Conservation (phyloP, 2,888 invertebrate species). For the Thecocarcelia acutangulata region DNA sequence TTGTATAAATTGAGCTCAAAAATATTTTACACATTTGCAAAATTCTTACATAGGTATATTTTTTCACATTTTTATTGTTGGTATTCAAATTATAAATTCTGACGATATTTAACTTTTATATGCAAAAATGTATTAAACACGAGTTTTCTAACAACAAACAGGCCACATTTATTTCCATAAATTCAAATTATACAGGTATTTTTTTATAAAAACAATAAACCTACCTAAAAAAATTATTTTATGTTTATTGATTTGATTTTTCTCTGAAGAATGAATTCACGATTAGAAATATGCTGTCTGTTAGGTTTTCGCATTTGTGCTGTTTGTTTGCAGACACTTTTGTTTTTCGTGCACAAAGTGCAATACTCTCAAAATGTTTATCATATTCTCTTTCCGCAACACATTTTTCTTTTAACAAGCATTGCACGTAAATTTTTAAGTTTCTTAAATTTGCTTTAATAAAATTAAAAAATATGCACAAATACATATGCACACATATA, state of each 20-base stretch:
- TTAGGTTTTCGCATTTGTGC: constrained; percentile 41
- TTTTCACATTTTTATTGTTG: too few species aligned
- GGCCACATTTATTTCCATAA: background rate
- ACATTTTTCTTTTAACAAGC: background rate
- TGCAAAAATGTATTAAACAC: constrained; percentile 46
- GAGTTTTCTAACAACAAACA: background rate
- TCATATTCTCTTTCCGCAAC: constrained; percentile 26
- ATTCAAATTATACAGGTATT: background rate
- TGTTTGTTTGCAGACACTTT: constrained; percentile 54
- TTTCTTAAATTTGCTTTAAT: too few species aligned
- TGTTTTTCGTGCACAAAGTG: constrained; percentile 50
- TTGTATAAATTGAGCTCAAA: too few species aligned
- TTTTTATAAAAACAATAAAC: too few species aligned
- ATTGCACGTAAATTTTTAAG: background rate
- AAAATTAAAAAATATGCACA: too few species aligned
- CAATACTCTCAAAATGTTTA: constrained; percentile 53
- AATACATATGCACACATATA: too few species aligned
- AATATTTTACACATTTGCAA: too few species aligned
- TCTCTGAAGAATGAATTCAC: constrained; percentile 30
- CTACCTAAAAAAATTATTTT: background rate
- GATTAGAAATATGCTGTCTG: constrained; percentile 46
- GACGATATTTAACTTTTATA: constrained; percentile 32
- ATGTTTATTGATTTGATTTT: constrained; percentile 37
- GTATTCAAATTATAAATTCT: too few species aligned
- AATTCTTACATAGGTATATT: too few species aligned